A percentile compares a stretch with the other conserved stretches of the same genome.
Conservation (phyloP, 2,888 invertebrate genomes). For the Neuroscelio doddi region DNA sequence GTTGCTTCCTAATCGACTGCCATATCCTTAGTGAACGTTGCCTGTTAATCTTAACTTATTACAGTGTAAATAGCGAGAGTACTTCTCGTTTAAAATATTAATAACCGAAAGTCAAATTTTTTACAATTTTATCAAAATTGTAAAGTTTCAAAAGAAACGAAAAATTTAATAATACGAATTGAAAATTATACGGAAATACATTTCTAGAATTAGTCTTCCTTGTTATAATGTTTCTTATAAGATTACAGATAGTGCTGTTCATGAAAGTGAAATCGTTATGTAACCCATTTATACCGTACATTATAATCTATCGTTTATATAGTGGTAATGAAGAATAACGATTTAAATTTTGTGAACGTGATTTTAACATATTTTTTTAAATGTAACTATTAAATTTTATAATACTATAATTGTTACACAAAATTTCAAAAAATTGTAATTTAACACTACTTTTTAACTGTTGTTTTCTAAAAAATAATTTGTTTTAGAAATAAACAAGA, state of each 20-base stretch:
- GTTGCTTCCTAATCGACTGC: constrained; percentile 42
- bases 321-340: no score
- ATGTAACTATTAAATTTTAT: no score
- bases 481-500: no score
- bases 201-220: not conserved
- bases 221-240: not conserved
- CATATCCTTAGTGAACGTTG: constrained; percentile 30
- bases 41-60: constrained; percentile 24
- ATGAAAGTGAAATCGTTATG: not conserved
- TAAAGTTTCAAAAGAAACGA: constrained; percentile 3
- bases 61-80: constrained; percentile 20
- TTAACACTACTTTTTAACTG: no score
- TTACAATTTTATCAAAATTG: constrained; percentile 4
- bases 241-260: not conserved
- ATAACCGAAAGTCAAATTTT: not conserved
- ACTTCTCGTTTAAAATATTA: constrained; percentile 1
- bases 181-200: no score
- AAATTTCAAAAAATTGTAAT: not conserved
- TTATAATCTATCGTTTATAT: not conserved
- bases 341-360: no score
- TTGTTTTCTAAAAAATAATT: no score
- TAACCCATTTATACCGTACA: not conserved
- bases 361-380: no score
- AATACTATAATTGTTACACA: no score
- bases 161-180: not conserved